Evolutionary conservation across 2,888 invertebrate genomes (phyloP).

Genomic region (Diarsia mendica): DNA sequence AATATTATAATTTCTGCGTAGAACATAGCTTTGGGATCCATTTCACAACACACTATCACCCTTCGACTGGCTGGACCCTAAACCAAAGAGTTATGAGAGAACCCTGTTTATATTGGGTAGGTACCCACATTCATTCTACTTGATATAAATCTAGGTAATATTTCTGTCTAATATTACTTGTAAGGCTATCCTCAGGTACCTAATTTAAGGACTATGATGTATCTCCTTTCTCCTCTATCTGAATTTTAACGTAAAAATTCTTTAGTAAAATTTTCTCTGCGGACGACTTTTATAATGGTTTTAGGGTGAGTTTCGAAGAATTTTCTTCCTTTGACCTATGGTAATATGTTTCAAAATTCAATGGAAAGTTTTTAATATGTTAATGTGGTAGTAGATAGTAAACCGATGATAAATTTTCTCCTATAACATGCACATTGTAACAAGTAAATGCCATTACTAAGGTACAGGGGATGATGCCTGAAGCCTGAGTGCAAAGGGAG

Average conservation of each 20-base stretch:
- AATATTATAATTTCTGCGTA: neutral
- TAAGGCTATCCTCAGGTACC: constrained; percentile 53
- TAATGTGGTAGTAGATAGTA: constrained; percentile 23
- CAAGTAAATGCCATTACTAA: neutral
- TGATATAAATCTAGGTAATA: constrained; percentile 58
- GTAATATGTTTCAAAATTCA: constrained; percentile 37
- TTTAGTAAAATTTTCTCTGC: constrained; percentile 33
- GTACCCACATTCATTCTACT: constrained; percentile 47
- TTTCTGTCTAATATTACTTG: constrained; percentile 55
- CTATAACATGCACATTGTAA: neutral
- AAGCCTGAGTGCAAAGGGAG: neutral
- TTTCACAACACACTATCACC: constrained; percentile 2
- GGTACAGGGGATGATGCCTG: neutral
- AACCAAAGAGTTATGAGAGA: constrained; percentile 18
- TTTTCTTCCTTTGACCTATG: constrained; percentile 18
- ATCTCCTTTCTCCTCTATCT: constrained; percentile 51
- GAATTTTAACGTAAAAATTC: constrained; percentile 58
- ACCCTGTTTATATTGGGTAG: constrained; percentile 31
- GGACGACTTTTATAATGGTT: constrained; percentile 40
- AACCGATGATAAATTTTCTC: constrained; percentile 1
- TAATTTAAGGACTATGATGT: constrained; percentile 58
- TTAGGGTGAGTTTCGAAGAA: constrained; percentile 15
- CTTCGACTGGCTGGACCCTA: neutral
- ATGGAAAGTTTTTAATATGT: constrained; percentile 27
- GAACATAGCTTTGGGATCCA: neutral